Conservation (phyloP, 1,140 invertebrate species). For the Drosophila miranda region DNA sequence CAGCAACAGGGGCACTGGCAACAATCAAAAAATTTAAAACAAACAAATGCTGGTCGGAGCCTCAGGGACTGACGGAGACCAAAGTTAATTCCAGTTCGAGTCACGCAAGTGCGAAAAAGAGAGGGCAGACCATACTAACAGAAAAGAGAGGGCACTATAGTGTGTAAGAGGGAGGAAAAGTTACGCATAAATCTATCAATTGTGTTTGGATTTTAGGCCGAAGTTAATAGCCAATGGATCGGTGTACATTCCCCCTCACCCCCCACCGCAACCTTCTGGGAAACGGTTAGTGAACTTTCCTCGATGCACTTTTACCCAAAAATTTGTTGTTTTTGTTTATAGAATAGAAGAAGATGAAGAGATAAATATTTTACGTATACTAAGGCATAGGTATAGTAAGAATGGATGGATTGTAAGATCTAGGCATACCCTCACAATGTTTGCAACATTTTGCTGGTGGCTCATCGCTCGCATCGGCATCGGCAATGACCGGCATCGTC, state of each 20-base stretch:
- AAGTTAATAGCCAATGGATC: slow-evolving; percentile 67
- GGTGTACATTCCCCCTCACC: neutral
- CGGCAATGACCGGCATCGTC: slow-evolving; percentile 82
- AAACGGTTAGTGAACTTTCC: slow-evolving; percentile 72
- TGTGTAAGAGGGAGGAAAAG: slow-evolving; percentile 29
- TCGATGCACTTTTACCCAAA: slow-evolving; percentile 25
- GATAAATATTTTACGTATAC: slow-evolving; percentile 1
- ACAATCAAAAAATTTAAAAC: slow-evolving; percentile 61
- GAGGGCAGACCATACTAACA: slow-evolving; percentile 2
- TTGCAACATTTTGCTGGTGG: slow-evolving; percentile 83
- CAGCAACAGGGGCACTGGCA: slow-evolving; percentile 27
- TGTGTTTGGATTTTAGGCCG: slow-evolving; percentile 70
- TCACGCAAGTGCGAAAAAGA: slow-evolving; percentile 58
- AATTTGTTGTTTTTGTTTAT: slow-evolving; percentile 14
- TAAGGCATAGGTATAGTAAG: slow-evolving; percentile 9
- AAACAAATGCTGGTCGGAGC: slow-evolving; percentile 47
- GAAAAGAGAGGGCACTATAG: slow-evolving; percentile 1
- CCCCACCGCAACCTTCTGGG: slow-evolving; percentile 3
- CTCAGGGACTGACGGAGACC: slow-evolving; percentile 38
- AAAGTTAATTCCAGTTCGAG: slow-evolving; percentile 71
- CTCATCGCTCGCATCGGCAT: slow-evolving; percentile 76
- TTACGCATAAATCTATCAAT: slow-evolving; percentile 78
- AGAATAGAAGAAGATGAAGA: neutral
- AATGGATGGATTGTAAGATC: slow-evolving; percentile 54
- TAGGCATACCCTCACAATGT: slow-evolving; percentile 82